Evolutionary conservation across 2,888 invertebrate species (phyloP), one percentile per base, ranked within the genome.

Genomic region (Sussaba pulchella): DNA sequence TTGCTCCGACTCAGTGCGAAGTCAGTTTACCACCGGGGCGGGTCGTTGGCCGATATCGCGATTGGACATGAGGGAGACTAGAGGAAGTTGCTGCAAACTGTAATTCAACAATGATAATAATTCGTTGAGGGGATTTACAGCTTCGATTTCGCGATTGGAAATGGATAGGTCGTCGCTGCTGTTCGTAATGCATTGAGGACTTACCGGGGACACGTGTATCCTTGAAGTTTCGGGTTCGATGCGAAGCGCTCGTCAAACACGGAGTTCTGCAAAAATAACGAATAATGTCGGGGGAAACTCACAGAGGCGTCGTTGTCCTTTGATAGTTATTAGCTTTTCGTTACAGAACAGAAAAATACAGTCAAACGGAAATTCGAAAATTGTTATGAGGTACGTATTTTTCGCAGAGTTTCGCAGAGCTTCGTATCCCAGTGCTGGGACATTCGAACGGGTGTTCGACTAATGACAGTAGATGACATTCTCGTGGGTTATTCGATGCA

Each of bases 201-300:
- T 59, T 39, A 59, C 59, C 39, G 17, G 39, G 2, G 9, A 14
- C 6, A 17, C 31, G 36, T 59, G 10, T 12, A 39, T 36, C 10
- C 0, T 41, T 9, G 31, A 5, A 12, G 36, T 4, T 19, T 2
- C 41, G 19, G n/a, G 61, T 21, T 21, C 41, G 19, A 41, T 6
- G 41, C 2, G 19, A n/a, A 12, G 17, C 19, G 0, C 2, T 8
- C 24, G 6, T 1, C 19, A 12, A 5, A 5, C 19, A 1, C 39
- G 12, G 21, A 21, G 21, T 10, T 19, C 61, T 61, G 61, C 19
- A 54, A 31, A 19, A 57, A 54, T 31, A 31, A 31, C 31, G 31
- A 31, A 31, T 31, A 31, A 31, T 5, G 6, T 31, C n/a, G n/a
- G n/a, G n/a, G n/a, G n/a, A n/a, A n/a, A n/a, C n/a, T n/a, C n/a